Evolutionary conservation across 2,113 vertebrate genomes (phyloP).

Genomic region (Leptobrachium ailaonicum): DNA sequence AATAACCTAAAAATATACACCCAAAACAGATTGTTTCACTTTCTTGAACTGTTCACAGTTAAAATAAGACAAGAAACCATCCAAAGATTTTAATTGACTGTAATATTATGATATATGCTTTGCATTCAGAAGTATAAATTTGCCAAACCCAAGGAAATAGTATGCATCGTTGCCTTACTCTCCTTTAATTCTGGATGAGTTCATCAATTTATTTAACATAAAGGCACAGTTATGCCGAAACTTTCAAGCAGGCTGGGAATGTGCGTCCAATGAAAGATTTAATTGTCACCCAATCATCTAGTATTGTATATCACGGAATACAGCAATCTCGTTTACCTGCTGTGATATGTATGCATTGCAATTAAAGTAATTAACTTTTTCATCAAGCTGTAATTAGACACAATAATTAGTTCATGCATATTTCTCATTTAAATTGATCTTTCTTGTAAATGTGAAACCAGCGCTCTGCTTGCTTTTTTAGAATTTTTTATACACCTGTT

Average conservation of each 20-base stretch:
- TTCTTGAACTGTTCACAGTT: too few relatives aligned
- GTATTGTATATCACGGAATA: conserved; percentile 28
- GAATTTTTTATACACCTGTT: conserved; percentile 20
- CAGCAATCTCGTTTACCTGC: conserved; percentile 39
- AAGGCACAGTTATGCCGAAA: background rate
- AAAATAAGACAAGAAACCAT: too few relatives aligned
- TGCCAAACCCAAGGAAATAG: background rate
- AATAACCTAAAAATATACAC: too few relatives aligned
- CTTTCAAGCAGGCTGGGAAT: background rate
- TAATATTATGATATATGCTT: background rate
- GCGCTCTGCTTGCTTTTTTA: conserved; percentile 9
- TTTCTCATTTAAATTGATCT: conserved; percentile 39
- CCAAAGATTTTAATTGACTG: too few relatives aligned
- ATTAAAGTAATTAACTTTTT: conserved; percentile 45
- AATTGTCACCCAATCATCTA: conserved; percentile 34
- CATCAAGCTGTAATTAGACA: conserved; percentile 48
- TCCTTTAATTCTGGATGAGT: background rate
- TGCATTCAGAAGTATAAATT: background rate
- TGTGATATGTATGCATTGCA: conserved; percentile 38
- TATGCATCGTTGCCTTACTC: background rate
- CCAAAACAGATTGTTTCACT: too few relatives aligned
- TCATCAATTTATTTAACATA: background rate
- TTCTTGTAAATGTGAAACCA: conserved; percentile 28
- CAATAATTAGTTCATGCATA: conserved; percentile 38
- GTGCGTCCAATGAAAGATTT: conserved; percentile 20